Evolutionary conservation across 2,113 vertebrate genomes (phyloP).

Genomic region (Megaleporinus macrocephalus): DNA sequence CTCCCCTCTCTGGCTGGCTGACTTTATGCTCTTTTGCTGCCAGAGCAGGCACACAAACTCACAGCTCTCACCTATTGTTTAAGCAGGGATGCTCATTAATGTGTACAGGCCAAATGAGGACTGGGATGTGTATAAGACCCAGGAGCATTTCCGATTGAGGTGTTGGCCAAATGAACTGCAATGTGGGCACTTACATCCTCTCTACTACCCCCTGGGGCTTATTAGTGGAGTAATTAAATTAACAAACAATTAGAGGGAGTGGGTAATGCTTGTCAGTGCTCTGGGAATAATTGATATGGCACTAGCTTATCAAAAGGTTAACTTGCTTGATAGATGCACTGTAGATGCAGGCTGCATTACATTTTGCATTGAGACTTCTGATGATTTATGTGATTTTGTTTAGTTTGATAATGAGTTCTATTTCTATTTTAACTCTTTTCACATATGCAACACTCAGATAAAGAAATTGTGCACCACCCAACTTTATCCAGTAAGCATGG

Average conservation of each 20-base stretch:
- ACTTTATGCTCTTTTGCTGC: slow-evolving; percentile 44
- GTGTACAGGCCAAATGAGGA: slow-evolving; percentile 47
- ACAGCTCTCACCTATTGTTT: slow-evolving; percentile 55
- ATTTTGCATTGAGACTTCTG: neutral
- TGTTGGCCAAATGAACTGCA: slow-evolving; percentile 37
- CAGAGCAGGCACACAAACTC: slow-evolving; percentile 32
- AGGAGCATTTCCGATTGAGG: slow-evolving; percentile 51
- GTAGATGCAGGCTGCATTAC: neutral
- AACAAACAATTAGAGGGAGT: slow-evolving; percentile 43
- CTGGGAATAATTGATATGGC: neutral
- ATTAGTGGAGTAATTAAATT: slow-evolving; percentile 40
- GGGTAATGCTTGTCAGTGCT: slow-evolving; percentile 2
- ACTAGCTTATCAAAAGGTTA: neutral
- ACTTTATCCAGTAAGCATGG: no score
- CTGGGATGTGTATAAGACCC: slow-evolving; percentile 48
- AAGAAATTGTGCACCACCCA: no score
- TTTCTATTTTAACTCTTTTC: neutral
- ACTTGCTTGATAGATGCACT: neutral
- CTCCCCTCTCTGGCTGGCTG: slow-evolving; percentile 52
- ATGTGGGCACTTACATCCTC: slow-evolving; percentile 43
- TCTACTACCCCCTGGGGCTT: slow-evolving; percentile 38
- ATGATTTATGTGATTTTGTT: neutral
- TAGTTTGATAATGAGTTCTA: neutral
- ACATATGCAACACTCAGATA: neutral
- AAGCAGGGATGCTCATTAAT: slow-evolving; percentile 56